These are phyloP conservation scores for Martes martes DNA, from an alignment of 2,113 vertebrate species.

Conservation along the genomic window DNA sequence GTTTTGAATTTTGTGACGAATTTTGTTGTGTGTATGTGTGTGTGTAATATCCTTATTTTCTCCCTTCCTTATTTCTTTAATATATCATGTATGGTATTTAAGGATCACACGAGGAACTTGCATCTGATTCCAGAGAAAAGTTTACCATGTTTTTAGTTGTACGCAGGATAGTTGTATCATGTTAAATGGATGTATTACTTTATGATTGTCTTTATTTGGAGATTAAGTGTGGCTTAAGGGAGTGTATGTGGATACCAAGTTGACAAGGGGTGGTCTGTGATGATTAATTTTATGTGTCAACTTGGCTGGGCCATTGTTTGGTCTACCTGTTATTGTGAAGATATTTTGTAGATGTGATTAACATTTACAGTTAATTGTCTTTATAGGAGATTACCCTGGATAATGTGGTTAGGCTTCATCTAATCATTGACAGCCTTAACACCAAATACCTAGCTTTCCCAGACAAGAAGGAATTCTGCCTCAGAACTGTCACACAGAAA, in stretches of 20 bases:
- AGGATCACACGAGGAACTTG: background rate
- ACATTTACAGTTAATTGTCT: background rate
- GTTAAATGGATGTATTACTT: background rate
- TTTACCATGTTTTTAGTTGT: background rate
- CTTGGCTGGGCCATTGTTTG: background rate
- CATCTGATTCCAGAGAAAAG: too few species aligned
- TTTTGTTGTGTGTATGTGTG: too few species aligned
- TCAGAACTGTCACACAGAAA: background rate
- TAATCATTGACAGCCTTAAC: background rate
- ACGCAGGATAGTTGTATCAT: background rate
- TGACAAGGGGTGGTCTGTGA: background rate
- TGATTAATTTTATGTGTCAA: background rate
- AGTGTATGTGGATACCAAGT: background rate
- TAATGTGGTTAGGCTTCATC: background rate
- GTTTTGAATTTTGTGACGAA: too few species aligned
- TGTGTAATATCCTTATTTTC: background rate
- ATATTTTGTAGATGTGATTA: background rate
- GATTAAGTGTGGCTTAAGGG: background rate
- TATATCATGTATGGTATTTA: background rate
- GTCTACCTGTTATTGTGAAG: background rate
- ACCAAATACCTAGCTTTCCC: background rate
- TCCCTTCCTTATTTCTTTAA: background rate
- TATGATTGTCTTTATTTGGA: background rate
- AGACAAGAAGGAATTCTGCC: background rate
- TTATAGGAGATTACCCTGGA: background rate